Conservation (phyloP, 2,888 invertebrate species). For the Dyspetes luteomarginatus region DNA sequence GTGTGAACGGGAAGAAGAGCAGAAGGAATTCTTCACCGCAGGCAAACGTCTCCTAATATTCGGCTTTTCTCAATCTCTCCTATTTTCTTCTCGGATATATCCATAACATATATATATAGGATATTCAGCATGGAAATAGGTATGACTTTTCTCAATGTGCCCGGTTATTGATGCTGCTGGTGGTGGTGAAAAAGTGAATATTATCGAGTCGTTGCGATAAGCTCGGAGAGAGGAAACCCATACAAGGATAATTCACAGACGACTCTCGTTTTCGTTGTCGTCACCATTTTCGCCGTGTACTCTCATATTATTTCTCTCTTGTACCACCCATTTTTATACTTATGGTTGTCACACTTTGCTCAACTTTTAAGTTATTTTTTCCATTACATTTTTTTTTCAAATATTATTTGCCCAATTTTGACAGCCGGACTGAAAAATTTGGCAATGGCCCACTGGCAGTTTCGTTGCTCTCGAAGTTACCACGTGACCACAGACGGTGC, state of each 20-base stretch:
- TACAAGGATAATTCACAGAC: conserved; percentile 8
- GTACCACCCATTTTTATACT: conserved; percentile 6
- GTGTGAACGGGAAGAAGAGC: not conserved
- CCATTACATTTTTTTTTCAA: conserved; percentile 37
- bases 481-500: not conserved
- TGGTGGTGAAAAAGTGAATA: conserved; percentile 21
- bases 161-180: not conserved
- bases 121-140: not conserved
- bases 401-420: conserved; percentile 49
- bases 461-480: conserved; percentile 30
- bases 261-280: not conserved
- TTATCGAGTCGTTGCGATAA: conserved; percentile 20
- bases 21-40: conserved; percentile 3
- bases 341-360: not conserved
- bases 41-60: conserved; percentile 18
- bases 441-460: conserved; percentile 64
- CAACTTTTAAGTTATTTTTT: not conserved
- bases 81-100: not conserved
- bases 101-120: not conserved
- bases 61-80: not conserved
- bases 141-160: not conserved
- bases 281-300: not conserved
- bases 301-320: not conserved
- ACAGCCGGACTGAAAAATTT: conserved; percentile 55
- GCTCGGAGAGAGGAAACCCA: conserved; percentile 4